A percentile compares a stretch with the other conserved stretches of the same genome.
Conservation (phyloP, 2,797 vertebrate species). For the Pseudomugil tenellus region DNA sequence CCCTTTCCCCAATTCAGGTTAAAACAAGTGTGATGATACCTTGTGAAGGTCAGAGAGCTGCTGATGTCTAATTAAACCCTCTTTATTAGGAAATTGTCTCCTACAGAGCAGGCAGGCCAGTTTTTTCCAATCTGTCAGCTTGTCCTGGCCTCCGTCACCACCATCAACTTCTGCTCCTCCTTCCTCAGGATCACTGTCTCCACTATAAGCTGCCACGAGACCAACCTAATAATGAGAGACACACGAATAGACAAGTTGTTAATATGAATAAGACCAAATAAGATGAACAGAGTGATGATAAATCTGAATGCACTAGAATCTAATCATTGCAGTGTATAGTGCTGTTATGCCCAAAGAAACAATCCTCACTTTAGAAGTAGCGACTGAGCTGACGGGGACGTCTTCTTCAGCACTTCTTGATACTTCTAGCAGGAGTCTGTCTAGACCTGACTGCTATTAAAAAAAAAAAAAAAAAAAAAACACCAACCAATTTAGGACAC, state of each 20-base stretch:
- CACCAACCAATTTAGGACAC: neutral
- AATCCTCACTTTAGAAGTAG: slow-evolving; percentile 86
- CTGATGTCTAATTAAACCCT: slow-evolving; percentile 91
- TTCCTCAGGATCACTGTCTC: slow-evolving; percentile 97
- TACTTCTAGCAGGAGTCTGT: slow-evolving; percentile 89
- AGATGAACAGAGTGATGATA: neutral
- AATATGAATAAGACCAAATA: neutral
- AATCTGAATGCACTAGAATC: neutral
- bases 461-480: neutral
- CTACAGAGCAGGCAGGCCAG: slow-evolving; percentile 96
- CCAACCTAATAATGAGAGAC: slow-evolving; percentile 80
- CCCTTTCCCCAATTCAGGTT: too few species aligned
- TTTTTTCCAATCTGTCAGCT: slow-evolving; percentile 96
- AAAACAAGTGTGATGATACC: slow-evolving; percentile 75
- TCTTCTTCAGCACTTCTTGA: slow-evolving; percentile 88
- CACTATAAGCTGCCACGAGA: slow-evolving; percentile 96
- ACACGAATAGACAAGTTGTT: slow-evolving; percentile 11
- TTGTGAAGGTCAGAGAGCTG: slow-evolving; percentile 98
- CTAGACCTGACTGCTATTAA: slow-evolving; percentile 85
- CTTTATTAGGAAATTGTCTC: slow-evolving; percentile 96
- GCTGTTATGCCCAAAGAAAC: neutral
- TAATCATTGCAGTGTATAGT: neutral
- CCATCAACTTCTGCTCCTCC: slow-evolving; percentile 82
- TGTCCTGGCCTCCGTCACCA: slow-evolving; percentile 86
- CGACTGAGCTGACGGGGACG: slow-evolving; percentile 55